These are phyloP conservation scores for Magallana angulata DNA, from an alignment of 1,140 invertebrate species.

Conservation along the genomic window DNA sequence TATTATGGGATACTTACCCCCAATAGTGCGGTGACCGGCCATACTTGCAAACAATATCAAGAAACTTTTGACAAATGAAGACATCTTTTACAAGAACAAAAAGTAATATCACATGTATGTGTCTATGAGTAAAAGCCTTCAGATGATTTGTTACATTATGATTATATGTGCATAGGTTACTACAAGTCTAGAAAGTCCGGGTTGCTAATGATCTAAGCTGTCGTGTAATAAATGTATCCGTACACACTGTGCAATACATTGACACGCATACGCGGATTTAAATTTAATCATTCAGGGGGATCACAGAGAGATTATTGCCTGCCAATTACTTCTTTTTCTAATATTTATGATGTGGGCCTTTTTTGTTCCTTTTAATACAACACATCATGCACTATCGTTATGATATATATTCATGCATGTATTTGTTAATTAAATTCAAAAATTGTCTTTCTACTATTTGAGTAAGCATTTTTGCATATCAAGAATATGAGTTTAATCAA, in stretches of 20 bases:
- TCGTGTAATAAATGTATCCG: conserved; percentile 12
- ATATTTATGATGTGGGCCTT: no score
- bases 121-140: neutral
- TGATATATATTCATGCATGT: no score
- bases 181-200: neutral
- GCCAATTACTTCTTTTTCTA: no score
- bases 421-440: no score
- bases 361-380: no score
- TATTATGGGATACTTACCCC: neutral
- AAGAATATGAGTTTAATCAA: no score
- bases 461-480: no score
- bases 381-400: no score
- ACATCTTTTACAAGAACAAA: neutral
- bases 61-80: neutral
- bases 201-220: neutral
- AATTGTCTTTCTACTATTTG: no score
- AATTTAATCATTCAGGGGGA: no score
- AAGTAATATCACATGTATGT: neutral
- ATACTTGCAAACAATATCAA: conserved; percentile 1
- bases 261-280: neutral
- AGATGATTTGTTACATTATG: no score
- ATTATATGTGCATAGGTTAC: neutral
- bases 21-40: neutral
- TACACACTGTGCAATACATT: neutral
- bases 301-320: no score